Evolutionary conservation across 2,888 invertebrate genomes (phyloP).

Genomic region (Neoscelio sp.): DNA sequence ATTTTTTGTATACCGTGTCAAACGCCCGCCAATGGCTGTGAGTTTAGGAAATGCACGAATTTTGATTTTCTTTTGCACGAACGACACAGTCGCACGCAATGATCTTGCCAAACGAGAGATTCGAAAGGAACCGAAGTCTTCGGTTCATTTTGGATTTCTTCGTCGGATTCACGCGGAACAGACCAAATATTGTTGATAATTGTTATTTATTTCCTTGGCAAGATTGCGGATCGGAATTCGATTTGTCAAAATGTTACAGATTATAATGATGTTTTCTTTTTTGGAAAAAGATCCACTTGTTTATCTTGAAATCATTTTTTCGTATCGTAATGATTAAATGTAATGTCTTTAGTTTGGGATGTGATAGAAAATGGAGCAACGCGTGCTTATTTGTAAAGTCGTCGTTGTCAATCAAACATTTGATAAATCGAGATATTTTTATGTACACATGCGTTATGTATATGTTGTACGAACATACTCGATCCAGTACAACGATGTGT

Average conservation of each 20-base stretch:
- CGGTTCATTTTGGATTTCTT: too few species aligned
- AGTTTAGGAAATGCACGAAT: constrained; percentile 70
- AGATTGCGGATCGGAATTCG: too few species aligned
- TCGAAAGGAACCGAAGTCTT: constrained; percentile 31
- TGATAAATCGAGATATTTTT: constrained; percentile 46
- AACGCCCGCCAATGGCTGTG: constrained; percentile 73
- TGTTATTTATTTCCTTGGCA: constrained; percentile 31
- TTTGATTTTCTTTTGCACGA: constrained; percentile 54
- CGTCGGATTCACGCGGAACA: constrained; percentile 15
- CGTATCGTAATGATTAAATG: constrained; percentile 21
- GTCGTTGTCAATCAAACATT: constrained; percentile 41
- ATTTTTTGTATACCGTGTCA: not conserved
- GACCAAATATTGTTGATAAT: constrained; percentile 26
- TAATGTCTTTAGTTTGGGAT: constrained; percentile 35
- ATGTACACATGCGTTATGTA: constrained; percentile 39
- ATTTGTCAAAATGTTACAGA: too few species aligned
- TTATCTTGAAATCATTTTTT: too few species aligned
- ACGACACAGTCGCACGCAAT: constrained; percentile 58
- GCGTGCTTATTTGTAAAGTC: constrained; percentile 9
- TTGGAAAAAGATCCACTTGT: too few species aligned
- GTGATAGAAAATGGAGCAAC: constrained; percentile 21
- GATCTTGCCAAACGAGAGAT: constrained; percentile 79
- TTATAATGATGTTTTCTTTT: too few species aligned
- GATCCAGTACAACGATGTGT: constrained; percentile 32
- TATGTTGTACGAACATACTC: constrained; percentile 28